Evolutionary conservation across 1,140 invertebrate genomes (phyloP).

Genomic region (Sycophaga agraensis): DNA sequence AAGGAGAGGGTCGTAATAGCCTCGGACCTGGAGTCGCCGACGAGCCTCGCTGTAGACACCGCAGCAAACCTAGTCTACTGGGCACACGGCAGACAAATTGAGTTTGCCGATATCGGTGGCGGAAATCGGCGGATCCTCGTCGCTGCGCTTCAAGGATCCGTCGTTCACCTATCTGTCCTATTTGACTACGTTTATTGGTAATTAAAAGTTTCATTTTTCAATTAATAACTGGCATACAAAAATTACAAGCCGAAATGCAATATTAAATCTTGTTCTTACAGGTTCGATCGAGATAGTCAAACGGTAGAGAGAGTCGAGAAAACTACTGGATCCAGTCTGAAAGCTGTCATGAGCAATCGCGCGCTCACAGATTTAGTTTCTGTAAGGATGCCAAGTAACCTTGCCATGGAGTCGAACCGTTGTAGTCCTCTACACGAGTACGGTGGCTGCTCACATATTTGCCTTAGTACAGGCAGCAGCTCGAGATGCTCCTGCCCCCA

Average conservation of each 20-base stretch:
- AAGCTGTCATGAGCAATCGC: slow-evolving; percentile 56
- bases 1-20: slow-evolving; percentile 72
- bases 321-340: slow-evolving; percentile 57
- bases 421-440: slow-evolving; percentile 53
- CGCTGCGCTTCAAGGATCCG: slow-evolving; percentile 48
- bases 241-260: neutral
- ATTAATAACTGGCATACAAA: too few species aligned
- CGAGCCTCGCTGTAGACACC: slow-evolving; percentile 80
- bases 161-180: slow-evolving; percentile 66
- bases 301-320: slow-evolving; percentile 68
- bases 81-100: slow-evolving; percentile 75
- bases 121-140: slow-evolving; percentile 62
- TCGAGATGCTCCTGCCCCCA: slow-evolving; percentile 76
- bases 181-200: slow-evolving; percentile 77
- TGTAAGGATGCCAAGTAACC: slow-evolving; percentile 47
- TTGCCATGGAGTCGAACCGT: slow-evolving; percentile 47
- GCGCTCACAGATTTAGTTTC: slow-evolving; percentile 66
- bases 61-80: slow-evolving; percentile 80
- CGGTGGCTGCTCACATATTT: slow-evolving; percentile 72
- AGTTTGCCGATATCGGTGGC: slow-evolving; percentile 74
- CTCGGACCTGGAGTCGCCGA: slow-evolving; percentile 67
- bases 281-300: slow-evolving; percentile 70
- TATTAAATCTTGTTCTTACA: neutral
- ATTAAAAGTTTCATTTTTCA: too few species aligned
- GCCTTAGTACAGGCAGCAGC: slow-evolving; percentile 54